A percentile compares a stretch with the other conserved stretches of the same genome.
These are phyloP conservation scores for Nyctibius bracteatus DNA, from an alignment of 2,113 vertebrate species.

Conservation along the genomic window DNA sequence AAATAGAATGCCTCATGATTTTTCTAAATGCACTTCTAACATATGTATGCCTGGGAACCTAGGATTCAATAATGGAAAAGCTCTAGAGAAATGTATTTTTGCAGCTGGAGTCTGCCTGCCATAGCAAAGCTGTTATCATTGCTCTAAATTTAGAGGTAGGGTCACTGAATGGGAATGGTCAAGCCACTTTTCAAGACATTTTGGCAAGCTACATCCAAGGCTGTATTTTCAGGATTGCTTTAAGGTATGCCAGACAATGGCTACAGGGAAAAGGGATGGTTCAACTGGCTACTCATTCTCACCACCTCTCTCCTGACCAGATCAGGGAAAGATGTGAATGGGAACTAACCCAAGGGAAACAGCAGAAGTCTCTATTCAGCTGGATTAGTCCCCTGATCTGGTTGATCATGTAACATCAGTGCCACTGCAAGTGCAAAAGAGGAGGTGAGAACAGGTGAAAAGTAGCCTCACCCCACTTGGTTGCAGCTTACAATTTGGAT, in stretches of 20 bases:
- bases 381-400: not conserved
- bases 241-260: not conserved
- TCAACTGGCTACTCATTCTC: not conserved
- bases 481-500: not conserved
- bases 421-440: not conserved
- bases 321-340: not conserved
- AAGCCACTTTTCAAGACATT: not conserved
- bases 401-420: not conserved
- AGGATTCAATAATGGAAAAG: not conserved
- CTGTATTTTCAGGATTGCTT: not conserved
- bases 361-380: not conserved
- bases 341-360: not conserved
- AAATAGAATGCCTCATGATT: conserved; percentile 20
- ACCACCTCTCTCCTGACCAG: not conserved
- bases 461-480: not conserved
- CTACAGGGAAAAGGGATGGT: not conserved
- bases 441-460: conserved; percentile 29
- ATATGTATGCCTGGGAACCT: not conserved
- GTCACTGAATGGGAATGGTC: not conserved
- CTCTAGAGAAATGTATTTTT: conserved; percentile 6
- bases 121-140: not conserved
- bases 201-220: not conserved
- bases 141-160: not conserved
- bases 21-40: conserved; percentile 14
- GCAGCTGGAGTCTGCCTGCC: not conserved